phyloP scores from a whole-genome alignment of 1,140 invertebrate species.

The Drepana arcuata region DNA sequence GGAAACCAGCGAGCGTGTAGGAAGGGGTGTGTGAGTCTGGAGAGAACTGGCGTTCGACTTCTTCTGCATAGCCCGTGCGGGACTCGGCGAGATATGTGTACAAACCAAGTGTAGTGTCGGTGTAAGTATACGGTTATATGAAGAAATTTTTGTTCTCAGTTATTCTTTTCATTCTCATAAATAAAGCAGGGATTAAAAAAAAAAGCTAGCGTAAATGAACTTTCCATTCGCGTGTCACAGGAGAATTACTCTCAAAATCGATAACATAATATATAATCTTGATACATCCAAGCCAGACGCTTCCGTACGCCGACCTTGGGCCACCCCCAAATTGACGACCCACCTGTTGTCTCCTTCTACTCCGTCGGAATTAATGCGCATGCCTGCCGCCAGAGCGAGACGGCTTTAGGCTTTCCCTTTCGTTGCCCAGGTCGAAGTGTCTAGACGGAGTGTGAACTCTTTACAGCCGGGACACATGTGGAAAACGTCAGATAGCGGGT shows the following conservation, averaged over 20 bases:
- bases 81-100: too few species aligned
- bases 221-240: constrained; percentile 12
- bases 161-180: too few species aligned
- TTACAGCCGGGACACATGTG: constrained; percentile 32
- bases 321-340: constrained; percentile 16
- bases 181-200: too few species aligned
- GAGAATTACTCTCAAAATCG: constrained; percentile 38
- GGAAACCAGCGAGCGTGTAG: too few species aligned
- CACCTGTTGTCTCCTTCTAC: constrained; percentile 45
- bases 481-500: background rate
- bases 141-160: too few species aligned
- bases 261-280: constrained; percentile 45
- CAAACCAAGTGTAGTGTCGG: too few species aligned
- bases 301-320: constrained; percentile 64
- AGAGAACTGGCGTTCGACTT: too few species aligned
- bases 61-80: too few species aligned
- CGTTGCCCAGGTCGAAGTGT: constrained; percentile 54
- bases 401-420: constrained; percentile 36
- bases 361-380: constrained; percentile 37
- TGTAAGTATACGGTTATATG: too few species aligned
- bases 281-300: constrained; percentile 51
- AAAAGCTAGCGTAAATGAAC: too few species aligned
- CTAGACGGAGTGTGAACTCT: constrained; percentile 63
- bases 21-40: too few species aligned
- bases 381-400: constrained; percentile 44